phyloP scores from a whole-genome alignment of 2,888 invertebrate species.

The Macropis europaea region DNA sequence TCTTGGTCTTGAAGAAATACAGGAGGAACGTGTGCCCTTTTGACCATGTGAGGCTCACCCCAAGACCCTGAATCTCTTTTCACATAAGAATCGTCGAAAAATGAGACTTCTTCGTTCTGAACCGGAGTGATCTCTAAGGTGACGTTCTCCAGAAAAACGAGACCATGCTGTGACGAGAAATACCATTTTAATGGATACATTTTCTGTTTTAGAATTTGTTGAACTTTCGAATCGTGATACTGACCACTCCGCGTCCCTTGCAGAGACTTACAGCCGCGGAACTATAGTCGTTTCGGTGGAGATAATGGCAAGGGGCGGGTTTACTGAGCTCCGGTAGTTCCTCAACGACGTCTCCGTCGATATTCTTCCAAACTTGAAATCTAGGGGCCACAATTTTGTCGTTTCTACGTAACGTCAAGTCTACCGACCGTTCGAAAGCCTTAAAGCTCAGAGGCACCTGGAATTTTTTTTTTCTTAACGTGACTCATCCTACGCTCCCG shows the following conservation, averaged over 20 bases:
- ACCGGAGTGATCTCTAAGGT: slow-evolving; percentile 87
- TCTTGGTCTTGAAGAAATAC: neutral
- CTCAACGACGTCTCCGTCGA: slow-evolving; percentile 75
- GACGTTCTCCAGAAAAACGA: slow-evolving; percentile 85
- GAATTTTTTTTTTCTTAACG: slow-evolving; percentile 4
- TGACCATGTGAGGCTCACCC: slow-evolving; percentile 77
- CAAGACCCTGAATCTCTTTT: slow-evolving; percentile 70
- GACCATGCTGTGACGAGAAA: slow-evolving; percentile 82
- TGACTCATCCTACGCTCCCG: too few species aligned
- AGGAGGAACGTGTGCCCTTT: slow-evolving; percentile 21
- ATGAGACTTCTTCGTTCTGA: slow-evolving; percentile 57
- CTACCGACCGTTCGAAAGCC: slow-evolving; percentile 79
- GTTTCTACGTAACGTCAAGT: slow-evolving; percentile 84
- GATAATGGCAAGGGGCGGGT: slow-evolving; percentile 83
- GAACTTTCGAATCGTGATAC: slow-evolving; percentile 63
- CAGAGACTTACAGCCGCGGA: slow-evolving; percentile 87
- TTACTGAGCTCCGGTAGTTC: slow-evolving; percentile 66
- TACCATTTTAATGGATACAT: neutral
- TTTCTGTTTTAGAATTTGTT: neutral
- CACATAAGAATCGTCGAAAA: slow-evolving; percentile 44
- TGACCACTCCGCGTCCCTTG: slow-evolving; percentile 84
- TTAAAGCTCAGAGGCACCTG: slow-evolving; percentile 72
- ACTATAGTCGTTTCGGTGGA: slow-evolving; percentile 82
- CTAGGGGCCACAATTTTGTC: slow-evolving; percentile 82
- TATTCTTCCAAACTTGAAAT: slow-evolving; percentile 83